Evolutionary conservation across 2,113 vertebrate species (phyloP), one percentile per base, ranked within the genome.

Genomic region (Brachypodius melanocephalos): DNA sequence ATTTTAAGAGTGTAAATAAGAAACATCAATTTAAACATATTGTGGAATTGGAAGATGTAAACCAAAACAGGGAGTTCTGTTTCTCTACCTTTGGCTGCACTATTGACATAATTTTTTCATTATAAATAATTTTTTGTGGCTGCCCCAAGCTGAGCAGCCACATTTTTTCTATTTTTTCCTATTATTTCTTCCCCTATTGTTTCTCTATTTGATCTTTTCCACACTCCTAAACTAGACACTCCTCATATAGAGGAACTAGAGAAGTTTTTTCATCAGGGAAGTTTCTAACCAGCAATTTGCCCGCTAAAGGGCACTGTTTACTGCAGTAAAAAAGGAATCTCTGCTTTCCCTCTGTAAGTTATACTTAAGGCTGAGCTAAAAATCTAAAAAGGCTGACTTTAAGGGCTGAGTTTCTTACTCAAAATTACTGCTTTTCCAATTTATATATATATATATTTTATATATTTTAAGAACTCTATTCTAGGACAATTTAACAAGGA

Each of bases 261-360:
- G 21, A 38, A 84, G 10, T 61, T 22, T 51, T 85, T 74, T 63
- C 34, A 55, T 43, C 51, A 58, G 38, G 14, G 20, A 88, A 62
- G 49, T 89, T 88, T 89, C 87, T 83, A 92, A 82, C 11, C 31
- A 72, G 34, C 66, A 62, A 66, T 82, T 96, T 95, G 82, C 91
- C 90, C 9, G 0, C 90, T 93, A 58, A 95, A 94, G 84, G 87
- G 67, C 88, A 95, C 75, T 73, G 59, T 92, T 93, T 58, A 86
- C 91, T 91, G 59, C 82, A 55, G 19, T 58, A 45, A 72, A 80
- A 92, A 92, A 73, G 31, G 48, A 62, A 85, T 49, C 34, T 65
- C 67, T 73, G 43, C 59, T 75, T 76, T 80, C 32, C 51, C 25
- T 76, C 15, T 36, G 12, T 12, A 85, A 49, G 32, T 69, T 85